Percentiles rank a stretch among this genome's conserved stretches.
Evolutionary conservation across 2,113 vertebrate species (phyloP).

Genomic region (Arvicanthis niloticus): DNA sequence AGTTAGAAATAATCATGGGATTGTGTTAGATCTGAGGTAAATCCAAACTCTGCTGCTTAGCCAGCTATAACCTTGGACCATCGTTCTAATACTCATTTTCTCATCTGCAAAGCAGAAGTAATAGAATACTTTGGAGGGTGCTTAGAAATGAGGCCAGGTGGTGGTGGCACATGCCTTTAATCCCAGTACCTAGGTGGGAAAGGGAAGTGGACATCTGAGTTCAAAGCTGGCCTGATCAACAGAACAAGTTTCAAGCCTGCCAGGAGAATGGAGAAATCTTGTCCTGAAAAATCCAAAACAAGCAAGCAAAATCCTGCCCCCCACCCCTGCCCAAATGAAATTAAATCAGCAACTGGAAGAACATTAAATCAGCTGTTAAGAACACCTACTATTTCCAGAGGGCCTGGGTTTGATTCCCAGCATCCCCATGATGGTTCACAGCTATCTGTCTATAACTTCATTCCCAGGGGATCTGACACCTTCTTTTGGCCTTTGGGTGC

Average conservation of each 20-base stretch:
- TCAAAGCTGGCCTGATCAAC: neutral
- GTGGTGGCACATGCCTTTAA: neutral
- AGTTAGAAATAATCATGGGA: neutral
- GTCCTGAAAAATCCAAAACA: neutral
- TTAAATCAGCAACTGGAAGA: neutral
- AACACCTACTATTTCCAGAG: neutral
- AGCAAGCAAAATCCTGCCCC: too few relatives aligned
- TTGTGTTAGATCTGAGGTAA: conserved; percentile 27
- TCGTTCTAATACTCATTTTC: conserved; percentile 19
- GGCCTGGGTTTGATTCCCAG: neutral
- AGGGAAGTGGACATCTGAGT: neutral
- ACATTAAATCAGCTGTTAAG: neutral
- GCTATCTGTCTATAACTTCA: neutral
- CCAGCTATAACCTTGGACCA: neutral
- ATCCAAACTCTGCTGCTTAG: neutral
- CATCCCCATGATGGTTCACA: neutral
- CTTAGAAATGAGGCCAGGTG: neutral
- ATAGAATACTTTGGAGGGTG: neutral
- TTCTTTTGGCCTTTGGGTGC: neutral
- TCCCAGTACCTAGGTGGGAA: neutral
- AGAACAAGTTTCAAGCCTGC: neutral
- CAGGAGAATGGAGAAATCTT: neutral
- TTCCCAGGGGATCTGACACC: neutral
- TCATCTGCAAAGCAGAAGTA: neutral
- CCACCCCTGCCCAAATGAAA: too few relatives aligned